These are phyloP conservation scores for Danaus melanippus DNA, from an alignment of 1,140 invertebrate genomes.

Conservation along the genomic window DNA sequence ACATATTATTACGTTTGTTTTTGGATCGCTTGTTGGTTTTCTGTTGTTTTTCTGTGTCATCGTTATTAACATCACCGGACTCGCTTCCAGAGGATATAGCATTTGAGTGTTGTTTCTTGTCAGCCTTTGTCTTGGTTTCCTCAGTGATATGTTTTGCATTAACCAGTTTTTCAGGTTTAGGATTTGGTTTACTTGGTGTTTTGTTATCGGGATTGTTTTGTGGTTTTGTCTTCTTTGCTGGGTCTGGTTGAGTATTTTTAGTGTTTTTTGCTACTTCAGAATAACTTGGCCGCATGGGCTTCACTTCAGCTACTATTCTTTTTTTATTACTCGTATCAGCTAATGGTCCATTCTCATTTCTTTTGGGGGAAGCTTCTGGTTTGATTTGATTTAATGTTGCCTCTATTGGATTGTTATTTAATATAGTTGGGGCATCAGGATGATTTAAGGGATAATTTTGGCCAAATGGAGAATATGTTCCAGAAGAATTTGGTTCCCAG, in stretches of 20 bases:
- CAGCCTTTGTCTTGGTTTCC: constrained; percentile 59
- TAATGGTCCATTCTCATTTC: constrained; percentile 53
- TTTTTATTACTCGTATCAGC: constrained; percentile 77
- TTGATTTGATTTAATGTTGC: constrained; percentile 34
- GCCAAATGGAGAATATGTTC: constrained; percentile 87
- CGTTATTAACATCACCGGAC: constrained; percentile 61
- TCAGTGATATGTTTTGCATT: constrained; percentile 53
- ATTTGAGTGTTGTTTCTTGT: constrained; percentile 41
- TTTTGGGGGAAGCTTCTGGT: constrained; percentile 44
- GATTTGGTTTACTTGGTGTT: constrained; percentile 57
- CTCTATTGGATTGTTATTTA: constrained; percentile 38
- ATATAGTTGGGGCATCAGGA: constrained; percentile 48
- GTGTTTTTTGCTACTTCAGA: constrained; percentile 85
- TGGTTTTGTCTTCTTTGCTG: constrained; percentile 37
- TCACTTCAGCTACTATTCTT: constrained; percentile 86
- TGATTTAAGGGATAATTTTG: constrained; percentile 65
- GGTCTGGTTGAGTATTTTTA: constrained; percentile 45
- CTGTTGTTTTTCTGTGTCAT: constrained; percentile 54
- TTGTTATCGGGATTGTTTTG: constrained; percentile 45
- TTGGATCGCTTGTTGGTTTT: constrained; percentile 69
- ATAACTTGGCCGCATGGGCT: constrained; percentile 87
- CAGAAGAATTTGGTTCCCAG: constrained; percentile 84
- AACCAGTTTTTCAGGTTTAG: constrained; percentile 48
- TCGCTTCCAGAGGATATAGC: constrained; percentile 67
- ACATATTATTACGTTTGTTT: constrained; percentile 65